Conservation (phyloP, 2,113 vertebrate species). For the Tangachromis dhanisi region DNA sequence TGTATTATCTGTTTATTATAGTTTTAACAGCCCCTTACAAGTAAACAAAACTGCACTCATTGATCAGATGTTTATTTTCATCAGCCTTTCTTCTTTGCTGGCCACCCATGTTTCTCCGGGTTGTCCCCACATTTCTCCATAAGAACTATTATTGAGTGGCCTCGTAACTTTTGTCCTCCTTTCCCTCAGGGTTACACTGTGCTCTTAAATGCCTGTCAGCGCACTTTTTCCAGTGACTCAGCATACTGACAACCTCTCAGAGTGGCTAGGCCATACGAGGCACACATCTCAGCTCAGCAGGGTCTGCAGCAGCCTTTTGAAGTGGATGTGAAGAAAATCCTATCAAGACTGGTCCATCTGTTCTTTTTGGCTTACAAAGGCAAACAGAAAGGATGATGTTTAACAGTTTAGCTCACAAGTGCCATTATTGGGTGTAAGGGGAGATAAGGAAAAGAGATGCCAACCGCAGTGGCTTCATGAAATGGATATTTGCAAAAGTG, state of each 20-base stretch:
- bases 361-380: not conserved
- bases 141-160: not conserved
- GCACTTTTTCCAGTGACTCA: constrained; percentile 13
- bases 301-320: not conserved
- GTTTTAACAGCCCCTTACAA: not conserved
- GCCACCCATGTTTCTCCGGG: not conserved
- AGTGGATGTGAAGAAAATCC: not conserved
- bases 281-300: not conserved
- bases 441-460: not conserved
- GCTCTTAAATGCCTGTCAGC: not conserved
- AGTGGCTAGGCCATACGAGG: not conserved
- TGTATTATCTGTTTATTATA: not conserved
- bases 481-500: not conserved
- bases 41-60: not conserved
- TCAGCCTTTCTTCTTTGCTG: not conserved
- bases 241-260: constrained; percentile 32
- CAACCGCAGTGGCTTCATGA: not conserved
- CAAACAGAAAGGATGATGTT: not conserved
- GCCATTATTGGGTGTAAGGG: not conserved
- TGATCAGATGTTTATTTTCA: not conserved
- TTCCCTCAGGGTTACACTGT: not conserved
- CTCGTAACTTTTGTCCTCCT: not conserved
- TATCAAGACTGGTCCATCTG: not conserved
- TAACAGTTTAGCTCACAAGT: not conserved
- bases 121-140: not conserved